These are phyloP conservation scores for Uropetala carovei DNA, from an alignment of 2,888 invertebrate genomes.

Conservation along the genomic window DNA sequence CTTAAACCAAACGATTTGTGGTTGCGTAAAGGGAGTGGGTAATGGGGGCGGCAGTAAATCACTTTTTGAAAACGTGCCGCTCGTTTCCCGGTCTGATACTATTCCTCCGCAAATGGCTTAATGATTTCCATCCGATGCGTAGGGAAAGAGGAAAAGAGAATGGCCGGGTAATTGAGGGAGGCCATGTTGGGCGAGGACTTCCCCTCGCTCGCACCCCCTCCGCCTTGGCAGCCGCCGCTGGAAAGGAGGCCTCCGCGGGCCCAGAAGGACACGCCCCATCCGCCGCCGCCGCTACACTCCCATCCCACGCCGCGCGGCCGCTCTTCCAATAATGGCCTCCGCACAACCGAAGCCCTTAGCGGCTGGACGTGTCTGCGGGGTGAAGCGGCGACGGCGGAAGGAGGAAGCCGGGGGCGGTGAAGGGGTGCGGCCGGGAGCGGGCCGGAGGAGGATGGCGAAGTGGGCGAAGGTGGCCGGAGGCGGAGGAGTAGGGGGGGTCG, in stretches of 20 bases:
- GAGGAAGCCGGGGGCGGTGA: conserved; percentile 32
- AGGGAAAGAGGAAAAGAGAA: neutral
- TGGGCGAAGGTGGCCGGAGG: neutral
- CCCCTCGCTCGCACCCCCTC: neutral
- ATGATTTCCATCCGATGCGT: conserved; percentile 29
- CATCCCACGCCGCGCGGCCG: conserved; percentile 1
- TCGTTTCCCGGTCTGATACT: neutral
- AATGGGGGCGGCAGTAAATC: neutral
- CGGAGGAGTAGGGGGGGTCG: conserved; percentile 2
- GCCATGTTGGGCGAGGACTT: neutral
- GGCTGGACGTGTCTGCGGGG: conserved; percentile 27
- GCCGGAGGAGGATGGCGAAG: neutral
- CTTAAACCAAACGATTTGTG: no score
- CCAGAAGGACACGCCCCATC: neutral
- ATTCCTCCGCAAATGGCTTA: neutral
- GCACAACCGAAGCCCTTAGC: conserved; percentile 14
- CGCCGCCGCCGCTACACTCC: neutral
- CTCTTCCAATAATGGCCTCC: conserved; percentile 24
- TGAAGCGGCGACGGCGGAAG: conserved; percentile 6
- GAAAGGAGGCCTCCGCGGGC: neutral
- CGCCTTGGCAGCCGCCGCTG: neutral
- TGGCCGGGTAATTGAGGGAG: neutral
- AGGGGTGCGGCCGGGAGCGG: conserved; percentile 8
- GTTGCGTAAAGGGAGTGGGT: no score
- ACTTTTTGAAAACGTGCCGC: neutral